Conservation (phyloP, 2,113 vertebrate genomes). For the Tragelaphus imberbis region DNA sequence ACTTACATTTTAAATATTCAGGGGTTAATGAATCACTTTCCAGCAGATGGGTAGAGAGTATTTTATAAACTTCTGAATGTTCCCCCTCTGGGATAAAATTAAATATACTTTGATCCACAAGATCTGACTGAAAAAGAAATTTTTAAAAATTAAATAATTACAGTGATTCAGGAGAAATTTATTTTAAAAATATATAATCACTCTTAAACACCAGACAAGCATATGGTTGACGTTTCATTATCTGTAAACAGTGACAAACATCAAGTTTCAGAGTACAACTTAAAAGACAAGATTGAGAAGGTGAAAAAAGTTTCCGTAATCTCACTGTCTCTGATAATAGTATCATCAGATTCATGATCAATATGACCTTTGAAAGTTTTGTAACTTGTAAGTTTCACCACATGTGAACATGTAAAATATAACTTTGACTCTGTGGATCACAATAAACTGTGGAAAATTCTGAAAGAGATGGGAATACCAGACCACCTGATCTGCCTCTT, state of each 20-base stretch:
- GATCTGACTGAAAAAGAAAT: constrained; percentile 91
- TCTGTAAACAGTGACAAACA: background rate
- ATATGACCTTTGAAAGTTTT: background rate
- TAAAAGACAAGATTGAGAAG: background rate
- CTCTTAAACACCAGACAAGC: background rate
- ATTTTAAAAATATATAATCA: constrained; percentile 32
- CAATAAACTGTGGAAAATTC: too few species aligned
- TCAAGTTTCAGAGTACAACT: background rate
- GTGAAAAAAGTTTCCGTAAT: background rate
- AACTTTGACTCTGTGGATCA: background rate
- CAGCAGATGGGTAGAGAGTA: constrained; percentile 91
- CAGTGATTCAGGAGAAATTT: constrained; percentile 30
- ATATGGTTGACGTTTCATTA: background rate
- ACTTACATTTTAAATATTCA: constrained; percentile 96
- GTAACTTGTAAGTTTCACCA: background rate
- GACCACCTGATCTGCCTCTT: too few species aligned
- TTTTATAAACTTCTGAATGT: constrained; percentile 96
- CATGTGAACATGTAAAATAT: background rate
- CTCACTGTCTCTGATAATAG: background rate
- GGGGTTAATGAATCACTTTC: constrained; percentile 92
- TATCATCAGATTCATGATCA: background rate
- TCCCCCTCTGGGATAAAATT: constrained; percentile 96
- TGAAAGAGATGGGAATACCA: too few species aligned
- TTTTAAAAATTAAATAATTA: constrained; percentile 49
- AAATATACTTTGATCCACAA: constrained; percentile 99